Evolutionary conservation across 1,140 invertebrate species (phyloP), one percentile per base, ranked within the genome.

Genomic region (Calliopsis andreniformis): DNA sequence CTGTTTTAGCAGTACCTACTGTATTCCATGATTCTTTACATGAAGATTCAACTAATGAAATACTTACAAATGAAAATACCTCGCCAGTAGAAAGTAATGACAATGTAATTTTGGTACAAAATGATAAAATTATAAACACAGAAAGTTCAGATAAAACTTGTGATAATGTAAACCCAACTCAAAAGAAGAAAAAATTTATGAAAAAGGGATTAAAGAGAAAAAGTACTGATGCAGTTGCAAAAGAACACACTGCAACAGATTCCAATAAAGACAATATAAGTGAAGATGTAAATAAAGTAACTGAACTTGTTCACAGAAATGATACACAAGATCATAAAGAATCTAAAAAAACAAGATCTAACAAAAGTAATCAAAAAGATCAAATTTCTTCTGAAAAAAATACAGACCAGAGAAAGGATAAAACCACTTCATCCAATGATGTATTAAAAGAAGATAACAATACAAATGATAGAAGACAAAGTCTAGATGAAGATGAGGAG

Each of bases 401-500:
- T 39, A 14, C 25, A 43, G 16, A 53, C n/a, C 5, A 43, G 10
- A 25, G 18, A 32, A 23, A 42, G 0, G 39, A 0, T 18, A 49
- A 30, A 23, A 23, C 43, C 20, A 7, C 25, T 4, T 39, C 28
- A n/a, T 3, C 18, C 7, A 47, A 35, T 7, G 35, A 49, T 43
- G 10, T 5, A 23, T n/a, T 3, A 10, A 23, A 35, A 23, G 12
- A 43, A 12, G 20, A 1, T 3, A 67, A 62, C 3, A 25, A 35
- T 20, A 51, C 53, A 58, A 75, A 61, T 12, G 59, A 71, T 20
- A 88, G 87, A 58, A 87, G 87, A 69, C 64, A 71, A 5, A 92
- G 88, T 32, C 6, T 90, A 7, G 92, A 92, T 1, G 92, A 92
- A 35, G 92, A 92, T 51, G 91, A 92, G 56, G 87, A 92, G 56